phyloP scores from a whole-genome alignment of 2,113 vertebrate genomes.

The Scopus umbretta region DNA sequence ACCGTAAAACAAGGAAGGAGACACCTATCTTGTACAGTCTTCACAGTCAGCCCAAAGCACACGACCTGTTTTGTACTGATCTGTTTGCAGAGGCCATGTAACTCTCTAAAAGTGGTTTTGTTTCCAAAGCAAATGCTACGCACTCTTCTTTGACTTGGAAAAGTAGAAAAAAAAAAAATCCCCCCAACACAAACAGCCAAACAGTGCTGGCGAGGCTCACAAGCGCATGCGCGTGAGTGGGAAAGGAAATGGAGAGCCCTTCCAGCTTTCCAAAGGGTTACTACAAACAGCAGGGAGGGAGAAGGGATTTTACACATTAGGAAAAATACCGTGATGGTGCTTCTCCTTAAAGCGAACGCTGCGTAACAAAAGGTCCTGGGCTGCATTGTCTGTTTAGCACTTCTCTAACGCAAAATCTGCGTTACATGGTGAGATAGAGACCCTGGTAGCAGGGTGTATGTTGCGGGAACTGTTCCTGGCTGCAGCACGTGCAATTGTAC shows the following conservation, averaged over 20 bases:
- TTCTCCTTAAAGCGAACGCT: constrained; percentile 17
- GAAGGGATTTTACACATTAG: constrained; percentile 32
- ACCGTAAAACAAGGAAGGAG: neutral
- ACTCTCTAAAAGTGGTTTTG: neutral
- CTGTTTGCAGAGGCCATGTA: neutral
- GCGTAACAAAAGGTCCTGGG: neutral
- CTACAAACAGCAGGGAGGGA: constrained; percentile 16
- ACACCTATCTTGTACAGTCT: neutral
- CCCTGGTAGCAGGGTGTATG: neutral
- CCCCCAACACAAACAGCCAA: neutral
- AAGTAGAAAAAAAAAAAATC: neutral
- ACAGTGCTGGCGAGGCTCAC: neutral
- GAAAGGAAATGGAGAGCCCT: neutral
- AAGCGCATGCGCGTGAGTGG: neutral
- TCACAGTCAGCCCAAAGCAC: neutral
- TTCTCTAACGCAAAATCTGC: rapidly evolving
- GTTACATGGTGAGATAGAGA: rapidly evolving
- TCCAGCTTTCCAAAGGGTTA: constrained; percentile 47
- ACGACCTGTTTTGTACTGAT: neutral
- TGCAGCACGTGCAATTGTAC: neutral
- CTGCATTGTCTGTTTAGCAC: neutral
- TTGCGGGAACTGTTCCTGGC: rapidly evolving
- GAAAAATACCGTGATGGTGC: neutral
- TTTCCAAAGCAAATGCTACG: constrained; percentile 34
- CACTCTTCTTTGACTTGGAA: neutral